Conservation (phyloP, 2,797 vertebrate genomes). For the Pelobates cultripes region DNA sequence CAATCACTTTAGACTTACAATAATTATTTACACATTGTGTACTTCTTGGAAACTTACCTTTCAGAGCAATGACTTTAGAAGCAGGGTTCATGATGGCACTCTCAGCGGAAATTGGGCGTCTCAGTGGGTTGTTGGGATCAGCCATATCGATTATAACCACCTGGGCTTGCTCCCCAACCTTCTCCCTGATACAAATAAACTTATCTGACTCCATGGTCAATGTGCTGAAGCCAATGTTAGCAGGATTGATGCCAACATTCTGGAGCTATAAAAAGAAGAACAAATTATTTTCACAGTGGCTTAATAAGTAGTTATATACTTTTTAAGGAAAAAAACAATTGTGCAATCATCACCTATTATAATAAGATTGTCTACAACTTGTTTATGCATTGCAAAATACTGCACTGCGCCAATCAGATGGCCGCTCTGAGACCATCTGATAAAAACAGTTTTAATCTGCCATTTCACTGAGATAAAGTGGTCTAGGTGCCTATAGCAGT, state of each 20-base stretch:
- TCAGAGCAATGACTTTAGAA: constrained; percentile 91
- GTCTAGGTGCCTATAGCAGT: too few species aligned
- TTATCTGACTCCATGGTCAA: constrained; percentile 95
- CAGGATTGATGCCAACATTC: constrained; percentile 90
- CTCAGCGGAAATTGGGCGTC: constrained; percentile 89
- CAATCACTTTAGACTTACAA: too few species aligned
- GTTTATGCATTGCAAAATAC: too few species aligned
- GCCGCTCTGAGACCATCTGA: too few species aligned
- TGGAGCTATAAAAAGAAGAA: constrained; percentile 77
- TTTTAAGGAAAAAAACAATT: too few species aligned
- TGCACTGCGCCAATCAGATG: too few species aligned
- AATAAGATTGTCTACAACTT: too few species aligned
- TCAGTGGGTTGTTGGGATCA: constrained; percentile 83
- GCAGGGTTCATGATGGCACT: constrained; percentile 93
- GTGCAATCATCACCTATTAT: too few species aligned
- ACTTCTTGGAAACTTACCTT: constrained; percentile 74
- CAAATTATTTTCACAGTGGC: neutral
- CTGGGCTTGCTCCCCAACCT: constrained; percentile 90
- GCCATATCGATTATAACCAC: constrained; percentile 90
- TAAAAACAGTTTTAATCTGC: too few species aligned
- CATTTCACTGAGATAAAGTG: too few species aligned
- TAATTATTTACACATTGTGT: neutral
- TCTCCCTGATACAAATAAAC: constrained; percentile 92
- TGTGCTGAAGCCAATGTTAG: constrained; percentile 91
- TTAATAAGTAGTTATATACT: too few species aligned